Evolutionary conservation across 2,888 invertebrate genomes (phyloP), one percentile per base, ranked within the genome.

Genomic region (Baronia brevicornis): DNA sequence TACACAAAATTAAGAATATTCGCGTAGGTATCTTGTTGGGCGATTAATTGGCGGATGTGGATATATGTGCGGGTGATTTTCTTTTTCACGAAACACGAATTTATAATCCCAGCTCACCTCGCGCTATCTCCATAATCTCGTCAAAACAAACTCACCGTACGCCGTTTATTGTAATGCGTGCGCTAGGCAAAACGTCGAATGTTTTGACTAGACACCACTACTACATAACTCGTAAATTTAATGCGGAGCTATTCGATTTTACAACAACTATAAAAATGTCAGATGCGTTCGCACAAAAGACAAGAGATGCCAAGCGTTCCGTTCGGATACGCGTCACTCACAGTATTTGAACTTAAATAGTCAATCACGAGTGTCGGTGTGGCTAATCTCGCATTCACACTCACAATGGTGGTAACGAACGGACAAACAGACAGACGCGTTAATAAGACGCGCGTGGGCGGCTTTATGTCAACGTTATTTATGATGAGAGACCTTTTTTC

Each of bases 371-470:
- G 66, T 58, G 68, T 56, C 62, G 64, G 69, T 72, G 78, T 75
- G 70, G 80, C 79, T 77, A 79, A 84, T 79, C 80, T 73, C 60
- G 67, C 74, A 75, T 79, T 75, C 77, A 75, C 56, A 54, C 54
- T 55, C 65, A 82, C 82, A 82, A 82, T 82, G 56, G 77, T 65
- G 68, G 77, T 84, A 84, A 82, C 82, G 82, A 84, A 80, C 80
- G 74, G 62, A 77, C 79, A 64, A 64, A 75, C 78, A 65, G 70
- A 78, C 78, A 71, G 75, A 62, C 74, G 70, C 69, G 74, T 65
- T 79, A 80, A 78, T 79, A 79, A 79, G 80, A 71, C 63, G 67
- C 73, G 78, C 74, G 82, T 80, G 73, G 82, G 82, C 72, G 73
- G 73, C 71, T 70, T 67, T 71, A 70, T 77, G 80, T 80, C 79